A percentile compares a stretch with the other conserved stretches of the same genome.
Evolutionary conservation across 2,888 invertebrate genomes (phyloP).

Genomic region (Rhingia rostrata): DNA sequence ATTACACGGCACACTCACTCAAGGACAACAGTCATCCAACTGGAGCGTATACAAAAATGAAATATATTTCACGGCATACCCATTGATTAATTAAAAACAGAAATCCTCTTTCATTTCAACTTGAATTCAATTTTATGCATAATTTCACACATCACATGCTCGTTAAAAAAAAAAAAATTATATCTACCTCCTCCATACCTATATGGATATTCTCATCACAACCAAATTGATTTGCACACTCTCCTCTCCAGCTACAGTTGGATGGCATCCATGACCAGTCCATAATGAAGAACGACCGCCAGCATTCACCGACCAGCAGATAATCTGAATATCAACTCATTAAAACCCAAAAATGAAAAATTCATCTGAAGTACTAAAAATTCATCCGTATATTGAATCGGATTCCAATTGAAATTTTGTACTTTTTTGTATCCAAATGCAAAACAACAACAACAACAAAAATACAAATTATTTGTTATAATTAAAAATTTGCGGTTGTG

Average conservation of each 20-base stretch:
- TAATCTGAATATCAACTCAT: constrained; percentile 51
- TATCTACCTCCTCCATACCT: constrained; percentile 1
- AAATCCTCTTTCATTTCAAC: constrained; percentile 9
- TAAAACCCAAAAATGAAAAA: constrained; percentile 30
- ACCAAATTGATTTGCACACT: neutral
- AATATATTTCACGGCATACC: neutral
- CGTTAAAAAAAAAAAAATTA: constrained; percentile 42
- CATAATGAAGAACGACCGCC: constrained; percentile 25
- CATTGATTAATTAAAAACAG: constrained; percentile 35
- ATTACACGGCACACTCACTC: too few species aligned
- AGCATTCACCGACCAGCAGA: constrained; percentile 17
- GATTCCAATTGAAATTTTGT: neutral
- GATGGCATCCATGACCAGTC: neutral
- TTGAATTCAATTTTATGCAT: constrained; percentile 45
- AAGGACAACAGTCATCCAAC: too few species aligned
- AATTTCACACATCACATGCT: constrained; percentile 54
- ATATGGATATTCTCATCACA: constrained; percentile 19
- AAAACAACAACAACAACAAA: neutral
- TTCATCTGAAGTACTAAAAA: constrained; percentile 20
- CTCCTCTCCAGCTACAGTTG: neutral
- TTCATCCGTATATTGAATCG: neutral
- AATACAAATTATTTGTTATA: constrained; percentile 27
- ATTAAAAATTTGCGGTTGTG: constrained; percentile 48
- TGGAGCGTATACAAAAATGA: neutral
- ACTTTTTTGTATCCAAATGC: too few species aligned